Evolutionary conservation across 2,888 invertebrate species (phyloP), one percentile per base, ranked within the genome.

Genomic region (Tipula confusa): DNA sequence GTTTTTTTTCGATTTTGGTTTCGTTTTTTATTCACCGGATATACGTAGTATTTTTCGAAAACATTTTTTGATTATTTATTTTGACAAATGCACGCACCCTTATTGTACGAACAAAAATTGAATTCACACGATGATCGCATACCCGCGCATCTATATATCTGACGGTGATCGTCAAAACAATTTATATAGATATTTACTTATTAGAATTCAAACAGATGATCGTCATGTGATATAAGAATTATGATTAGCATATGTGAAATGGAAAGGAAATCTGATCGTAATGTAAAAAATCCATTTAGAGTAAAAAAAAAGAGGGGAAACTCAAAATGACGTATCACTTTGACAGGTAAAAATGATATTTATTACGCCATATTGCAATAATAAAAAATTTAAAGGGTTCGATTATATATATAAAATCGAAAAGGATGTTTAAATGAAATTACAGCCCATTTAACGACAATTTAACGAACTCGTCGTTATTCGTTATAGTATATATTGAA

Each of bases 221-320:
- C 64, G n/a, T n/a, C n/a, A n/a, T n/a, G n/a, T 64, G 64, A 64
- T 64, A n/a, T n/a, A 24, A 64, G 64, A 64, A 64, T 24, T 64
- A 64, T 64, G 18, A 64, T 64, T 64, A 64, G 64, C 64, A 64
- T 64, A 64, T 64, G 64, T 64, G 64, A 64, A 64, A 64, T 64
- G 64, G 64, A 64, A 64, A 64, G 64, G 64, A 64, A 64, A 64
- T 64, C 1, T 18, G 64, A 64, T 64, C 64, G 24, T n/a, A n/a
- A n/a, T n/a, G n/a, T n/a, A n/a, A 64, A 18, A 64, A 64, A 24
- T 64, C 64, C 18, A 64, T 64, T 64, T 64, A 0, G 24, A 64
- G 64, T 64, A 24, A 64, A 7, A 43, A 43, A 43, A 24, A 9
- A 18, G 18, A 48, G 24, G 64, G 64, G 11, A 24, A 64, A 43